Evolutionary conservation across 2,888 invertebrate species (phyloP).

Genomic region (Drosophila mimica): DNA sequence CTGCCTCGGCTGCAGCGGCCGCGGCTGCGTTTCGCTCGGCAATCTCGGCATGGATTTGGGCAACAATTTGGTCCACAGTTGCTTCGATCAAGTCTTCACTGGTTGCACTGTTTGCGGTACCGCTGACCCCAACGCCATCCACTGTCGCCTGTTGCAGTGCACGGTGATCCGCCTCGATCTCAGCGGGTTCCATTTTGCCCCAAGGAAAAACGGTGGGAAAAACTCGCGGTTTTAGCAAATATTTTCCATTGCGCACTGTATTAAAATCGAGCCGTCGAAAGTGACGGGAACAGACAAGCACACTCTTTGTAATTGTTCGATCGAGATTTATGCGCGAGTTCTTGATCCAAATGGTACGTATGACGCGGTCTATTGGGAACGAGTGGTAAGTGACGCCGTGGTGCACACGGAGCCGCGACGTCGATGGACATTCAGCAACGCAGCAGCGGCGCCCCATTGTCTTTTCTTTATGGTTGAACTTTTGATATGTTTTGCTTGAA

Average conservation of each 20-base stretch:
- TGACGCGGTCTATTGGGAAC: conserved; percentile 88
- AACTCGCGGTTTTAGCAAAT: conserved; percentile 89
- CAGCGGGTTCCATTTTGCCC: conserved; percentile 83
- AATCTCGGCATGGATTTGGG: conserved; percentile 80
- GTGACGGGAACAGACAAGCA: conserved; percentile 91
- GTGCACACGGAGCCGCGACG: conserved; percentile 84
- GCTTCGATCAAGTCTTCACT: conserved; percentile 77
- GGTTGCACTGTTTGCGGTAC: conserved; percentile 42
- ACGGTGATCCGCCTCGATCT: conserved; percentile 74
- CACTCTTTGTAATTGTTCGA: conserved; percentile 87
- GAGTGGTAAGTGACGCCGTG: conserved; percentile 91
- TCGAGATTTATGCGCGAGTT: conserved; percentile 87
- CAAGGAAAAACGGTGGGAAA: conserved; percentile 91
- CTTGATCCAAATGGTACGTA: conserved; percentile 88
- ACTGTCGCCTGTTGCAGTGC: conserved; percentile 63
- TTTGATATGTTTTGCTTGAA: neutral
- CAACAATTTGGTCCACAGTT: conserved; percentile 79
- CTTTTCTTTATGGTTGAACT: neutral
- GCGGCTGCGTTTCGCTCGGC: conserved; percentile 80
- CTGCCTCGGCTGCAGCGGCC: conserved; percentile 53
- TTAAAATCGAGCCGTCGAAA: conserved; percentile 91
- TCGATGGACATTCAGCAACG: conserved; percentile 82
- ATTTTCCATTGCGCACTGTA: conserved; percentile 88
- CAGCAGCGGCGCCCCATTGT: conserved; percentile 84
- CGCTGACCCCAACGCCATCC: conserved; percentile 36